Conservation (phyloP, 2,113 vertebrate species). For the Gambusia holbrooki region DNA sequence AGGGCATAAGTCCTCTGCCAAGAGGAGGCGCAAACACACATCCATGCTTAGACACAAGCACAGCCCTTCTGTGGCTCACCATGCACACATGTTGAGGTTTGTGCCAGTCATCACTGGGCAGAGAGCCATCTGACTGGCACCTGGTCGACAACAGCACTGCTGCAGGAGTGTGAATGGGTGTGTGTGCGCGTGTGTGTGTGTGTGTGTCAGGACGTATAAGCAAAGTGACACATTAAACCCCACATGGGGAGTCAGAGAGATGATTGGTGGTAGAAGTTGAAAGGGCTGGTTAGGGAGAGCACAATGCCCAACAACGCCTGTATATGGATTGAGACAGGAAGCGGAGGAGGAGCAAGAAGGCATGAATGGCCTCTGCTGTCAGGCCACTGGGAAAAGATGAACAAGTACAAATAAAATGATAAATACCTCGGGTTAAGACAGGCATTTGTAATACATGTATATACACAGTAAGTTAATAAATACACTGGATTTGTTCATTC, state of each 20-base stretch:
- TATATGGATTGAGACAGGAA: slow-evolving; percentile 42
- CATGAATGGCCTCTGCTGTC: slow-evolving; percentile 8
- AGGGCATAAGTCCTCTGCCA: slow-evolving; percentile 46
- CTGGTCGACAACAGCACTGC: slow-evolving; percentile 31
- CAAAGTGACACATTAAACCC: slow-evolving; percentile 14
- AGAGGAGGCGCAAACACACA: slow-evolving; percentile 17
- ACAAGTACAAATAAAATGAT: slow-evolving; percentile 12
- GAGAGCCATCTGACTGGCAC: slow-evolving; percentile 52
- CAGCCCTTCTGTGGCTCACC: slow-evolving; percentile 28
- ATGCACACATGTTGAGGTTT: slow-evolving; percentile 32
- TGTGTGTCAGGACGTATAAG: slow-evolving; percentile 14
- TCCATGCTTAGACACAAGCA: slow-evolving; percentile 17
- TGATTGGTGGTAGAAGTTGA: neutral
- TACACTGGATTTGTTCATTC: neutral
- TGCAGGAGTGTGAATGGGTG: slow-evolving; percentile 46
- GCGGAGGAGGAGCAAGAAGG: neutral
- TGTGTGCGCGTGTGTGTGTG: slow-evolving; percentile 28
- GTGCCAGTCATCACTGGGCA: slow-evolving; percentile 59
- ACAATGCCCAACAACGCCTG: slow-evolving; percentile 31
- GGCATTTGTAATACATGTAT: neutral
- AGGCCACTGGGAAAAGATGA: slow-evolving; percentile 2
- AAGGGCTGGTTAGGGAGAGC: slow-evolving; percentile 9
- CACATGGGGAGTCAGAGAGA: slow-evolving; percentile 13
- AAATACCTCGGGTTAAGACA: neutral
- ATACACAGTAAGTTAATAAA: neutral